Evolutionary conservation across 2,888 invertebrate genomes (phyloP).

Genomic region (Hydroisotoma schaefferi): DNA sequence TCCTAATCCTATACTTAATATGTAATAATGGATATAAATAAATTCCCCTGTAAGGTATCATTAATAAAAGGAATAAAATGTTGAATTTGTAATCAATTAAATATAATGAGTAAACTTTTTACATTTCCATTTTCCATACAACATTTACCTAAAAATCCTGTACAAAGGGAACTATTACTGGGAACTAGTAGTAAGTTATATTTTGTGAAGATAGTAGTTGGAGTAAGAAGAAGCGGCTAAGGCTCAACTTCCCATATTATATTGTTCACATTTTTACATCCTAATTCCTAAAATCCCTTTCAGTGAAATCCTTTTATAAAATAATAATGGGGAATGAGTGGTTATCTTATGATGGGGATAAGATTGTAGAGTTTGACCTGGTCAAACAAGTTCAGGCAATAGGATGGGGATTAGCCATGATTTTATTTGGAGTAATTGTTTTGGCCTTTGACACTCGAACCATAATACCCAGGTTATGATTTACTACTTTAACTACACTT

Average conservation of each 20-base stretch:
- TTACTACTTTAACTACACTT: not conserved
- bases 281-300: too few relatives aligned
- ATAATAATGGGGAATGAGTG: not conserved
- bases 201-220: too few relatives aligned
- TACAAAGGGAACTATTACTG: not conserved
- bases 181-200: too few relatives aligned
- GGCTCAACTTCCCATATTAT: too few relatives aligned
- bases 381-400: constrained; percentile 12
- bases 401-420: constrained; percentile 15
- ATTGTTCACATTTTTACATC: too few relatives aligned
- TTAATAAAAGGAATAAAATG: too few relatives aligned
- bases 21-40: too few relatives aligned
- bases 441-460: constrained; percentile 22
- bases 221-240: too few relatives aligned
- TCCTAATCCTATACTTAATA: too few relatives aligned
- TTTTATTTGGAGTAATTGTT: constrained; percentile 16
- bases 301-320: not conserved
- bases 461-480: not conserved
- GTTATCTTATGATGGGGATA: constrained; percentile 3
- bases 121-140: not conserved
- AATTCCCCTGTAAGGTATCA: too few relatives aligned
- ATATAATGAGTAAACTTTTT: not conserved
- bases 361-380: not conserved
- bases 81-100: too few relatives aligned
- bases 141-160: not conserved